Base-by-base conservation (phyloP, 2,113 vertebrate species). In the Tetrax tetrax region DNA sequence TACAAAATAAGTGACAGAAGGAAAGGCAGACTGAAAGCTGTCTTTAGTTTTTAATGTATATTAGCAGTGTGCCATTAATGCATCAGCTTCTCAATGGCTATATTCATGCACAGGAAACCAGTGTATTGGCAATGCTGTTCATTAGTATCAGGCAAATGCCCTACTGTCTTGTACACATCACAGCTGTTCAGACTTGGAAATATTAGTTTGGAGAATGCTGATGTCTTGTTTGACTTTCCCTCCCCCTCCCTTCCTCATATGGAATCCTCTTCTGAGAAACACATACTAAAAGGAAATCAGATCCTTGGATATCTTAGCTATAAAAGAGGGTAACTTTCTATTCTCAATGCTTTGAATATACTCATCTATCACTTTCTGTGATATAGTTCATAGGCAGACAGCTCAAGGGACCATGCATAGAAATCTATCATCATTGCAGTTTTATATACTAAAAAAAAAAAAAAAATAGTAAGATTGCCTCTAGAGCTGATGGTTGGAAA, bases 1-100 rank as follows among this genome's bases (percentile, higher is more conserved):
- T 95, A 96, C 92, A 95, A 97, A 97, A 97, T 97, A 94, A 97
- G 88, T 89, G 90, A 95, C 93, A 97, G 96, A 97, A 96, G 96
- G 94, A 97, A 97, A 96, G 75, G 93, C 83, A 97, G 85, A 90
- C 66, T 90, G 90, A 95, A 98, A 93, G 87, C 83, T 95, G 94
- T 95, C 97, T 97, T 97, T 93, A 96, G 91, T 85, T 96, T 97
- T 97, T 95, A 95, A 97, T 96, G 97, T 96, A 83, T 95, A 60
- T 45, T 57, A 88, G 97, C 84, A 95, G 92, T 91, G 81, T 31
- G 5, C 74, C 47, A 94, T 91, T 94, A 96, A 92, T 89, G 37
- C 76, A 90, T 95, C 95, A 87, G 68, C 53, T 81, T 95, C 59
- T 45, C 92, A 89, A 77, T 96, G 86, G 57, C 19, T 74, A 23